phyloP scores from a whole-genome alignment of 2,797 vertebrate species.

The Petrocephalus sullivani region DNA sequence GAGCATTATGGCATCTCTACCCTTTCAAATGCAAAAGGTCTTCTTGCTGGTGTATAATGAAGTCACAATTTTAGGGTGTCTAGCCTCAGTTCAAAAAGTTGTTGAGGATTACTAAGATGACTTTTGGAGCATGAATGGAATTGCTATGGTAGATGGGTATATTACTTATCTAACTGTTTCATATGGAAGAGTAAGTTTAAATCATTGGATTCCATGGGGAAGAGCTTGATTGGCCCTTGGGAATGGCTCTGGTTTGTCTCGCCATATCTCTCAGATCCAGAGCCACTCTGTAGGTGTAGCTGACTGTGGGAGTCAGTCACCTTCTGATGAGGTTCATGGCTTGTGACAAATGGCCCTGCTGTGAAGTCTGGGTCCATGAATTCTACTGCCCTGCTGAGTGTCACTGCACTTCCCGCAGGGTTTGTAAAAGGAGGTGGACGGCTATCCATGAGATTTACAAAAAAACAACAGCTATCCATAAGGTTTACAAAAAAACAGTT shows the following conservation, averaged over 20 bases:
- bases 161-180: not conserved
- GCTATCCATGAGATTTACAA: not conserved
- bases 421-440: not conserved
- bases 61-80: not conserved
- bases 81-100: not conserved
- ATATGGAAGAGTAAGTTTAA: not conserved
- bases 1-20: not conserved
- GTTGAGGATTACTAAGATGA: not conserved
- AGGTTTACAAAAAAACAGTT: not conserved
- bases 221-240: not conserved
- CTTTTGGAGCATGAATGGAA: not conserved
- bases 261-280: not conserved
- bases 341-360: not conserved
- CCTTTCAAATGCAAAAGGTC: not conserved
- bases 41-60: not conserved
- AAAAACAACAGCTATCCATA: not conserved
- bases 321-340: not conserved
- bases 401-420: not conserved
- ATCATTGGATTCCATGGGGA: not conserved
- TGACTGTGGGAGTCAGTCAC: not conserved
- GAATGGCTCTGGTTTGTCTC: not conserved
- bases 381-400: not conserved
- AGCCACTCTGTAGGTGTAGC: not conserved
- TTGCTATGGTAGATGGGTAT: not conserved
- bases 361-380: not conserved